Evolutionary conservation across 2,888 invertebrate genomes (phyloP).

Genomic region (Leptinotarsa peninsularis): DNA sequence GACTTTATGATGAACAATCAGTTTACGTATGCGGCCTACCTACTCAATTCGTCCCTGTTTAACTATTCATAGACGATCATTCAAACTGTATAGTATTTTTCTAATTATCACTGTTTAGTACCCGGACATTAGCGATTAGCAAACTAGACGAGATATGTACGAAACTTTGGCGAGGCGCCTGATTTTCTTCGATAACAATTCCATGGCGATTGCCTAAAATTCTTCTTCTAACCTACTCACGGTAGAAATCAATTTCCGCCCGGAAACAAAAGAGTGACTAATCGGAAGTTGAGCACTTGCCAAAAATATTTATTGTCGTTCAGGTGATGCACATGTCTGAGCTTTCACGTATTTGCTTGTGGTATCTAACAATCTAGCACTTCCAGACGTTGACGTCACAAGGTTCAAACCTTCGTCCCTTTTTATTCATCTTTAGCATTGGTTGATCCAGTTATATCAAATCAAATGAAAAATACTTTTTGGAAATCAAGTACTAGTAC

Average conservation of each 20-base stretch:
- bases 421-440: too few species aligned
- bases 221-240: neutral
- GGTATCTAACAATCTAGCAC: too few species aligned
- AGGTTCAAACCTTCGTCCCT: too few species aligned
- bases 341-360: too few species aligned
- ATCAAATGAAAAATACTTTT: too few species aligned
- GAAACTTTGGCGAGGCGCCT: neutral
- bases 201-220: neutral
- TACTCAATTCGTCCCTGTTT: slow-evolving; percentile 1
- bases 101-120: slow-evolving; percentile 10
- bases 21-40: neutral
- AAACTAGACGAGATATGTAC: neutral
- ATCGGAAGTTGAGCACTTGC: too few species aligned
- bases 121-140: slow-evolving; percentile 2
- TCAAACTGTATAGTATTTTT: neutral
- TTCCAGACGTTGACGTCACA: too few species aligned
- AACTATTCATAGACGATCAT: slow-evolving; percentile 2
- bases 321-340: too few species aligned
- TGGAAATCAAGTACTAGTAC: too few species aligned
- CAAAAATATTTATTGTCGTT: too few species aligned
- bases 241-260: neutral
- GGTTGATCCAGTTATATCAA: too few species aligned
- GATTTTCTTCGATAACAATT: neutral
- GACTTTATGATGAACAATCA: slow-evolving; percentile 18
- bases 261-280: too few species aligned